A percentile compares a stretch with the other conserved stretches of the same genome.
These are phyloP conservation scores for Pygmarrhopalites habei DNA, from an alignment of 1,140 invertebrate species.

Conservation along the genomic window DNA sequence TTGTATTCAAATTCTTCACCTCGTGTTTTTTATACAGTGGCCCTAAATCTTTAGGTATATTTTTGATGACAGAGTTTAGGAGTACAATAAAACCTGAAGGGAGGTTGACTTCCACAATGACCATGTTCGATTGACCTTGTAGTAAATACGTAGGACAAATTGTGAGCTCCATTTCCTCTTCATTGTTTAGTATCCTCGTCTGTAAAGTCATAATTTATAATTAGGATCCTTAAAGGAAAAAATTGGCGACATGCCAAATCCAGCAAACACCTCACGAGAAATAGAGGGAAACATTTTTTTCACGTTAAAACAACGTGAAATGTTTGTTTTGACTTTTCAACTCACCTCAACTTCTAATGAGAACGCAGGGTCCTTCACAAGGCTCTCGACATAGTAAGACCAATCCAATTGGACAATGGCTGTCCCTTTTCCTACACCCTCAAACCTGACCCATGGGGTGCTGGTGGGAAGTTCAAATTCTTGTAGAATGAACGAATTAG, in stretches of 20 bases:
- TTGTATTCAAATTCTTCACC: conserved; percentile 39
- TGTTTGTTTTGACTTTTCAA: not conserved
- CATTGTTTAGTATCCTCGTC: not conserved
- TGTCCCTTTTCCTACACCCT: conserved; percentile 71
- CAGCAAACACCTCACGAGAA: not conserved
- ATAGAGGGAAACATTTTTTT: not conserved
- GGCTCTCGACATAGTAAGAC: conserved; percentile 75
- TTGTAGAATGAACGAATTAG: not conserved
- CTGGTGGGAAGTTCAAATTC: conserved; percentile 49
- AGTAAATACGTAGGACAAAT: not conserved
- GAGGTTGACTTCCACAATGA: not conserved
- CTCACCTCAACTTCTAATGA: not conserved
- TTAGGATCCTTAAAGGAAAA: not conserved
- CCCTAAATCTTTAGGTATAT: no score
- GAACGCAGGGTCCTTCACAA: conserved; percentile 64
- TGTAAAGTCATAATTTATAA: not conserved
- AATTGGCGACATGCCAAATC: not conserved
- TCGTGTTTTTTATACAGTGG: conserved; percentile 41
- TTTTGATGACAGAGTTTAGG: conserved; percentile 34
- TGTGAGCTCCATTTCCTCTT: not conserved
- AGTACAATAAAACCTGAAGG: conserved; percentile 1
- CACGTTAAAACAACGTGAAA: not conserved
- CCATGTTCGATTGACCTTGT: not conserved
- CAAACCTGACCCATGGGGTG: conserved; percentile 52
- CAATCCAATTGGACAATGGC: conserved; percentile 74